Evolutionary conservation across 2,113 vertebrate genomes (phyloP).

Genomic region (Girardinichthys multiradiatus): DNA sequence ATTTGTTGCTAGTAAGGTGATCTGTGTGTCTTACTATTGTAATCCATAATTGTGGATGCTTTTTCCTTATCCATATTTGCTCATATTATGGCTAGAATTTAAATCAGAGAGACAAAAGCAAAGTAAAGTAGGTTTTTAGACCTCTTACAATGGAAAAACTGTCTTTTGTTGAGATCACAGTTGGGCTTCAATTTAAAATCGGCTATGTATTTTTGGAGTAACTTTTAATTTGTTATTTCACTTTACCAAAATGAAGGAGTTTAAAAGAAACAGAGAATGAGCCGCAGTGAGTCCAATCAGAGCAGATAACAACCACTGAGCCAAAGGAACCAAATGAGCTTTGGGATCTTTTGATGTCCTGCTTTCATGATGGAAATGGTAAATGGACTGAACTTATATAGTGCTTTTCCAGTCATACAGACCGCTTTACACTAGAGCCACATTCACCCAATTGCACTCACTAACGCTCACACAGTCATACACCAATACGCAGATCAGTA

Average conservation of each 20-base stretch:
- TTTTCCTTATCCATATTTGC: neutral
- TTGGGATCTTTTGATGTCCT: slow-evolving; percentile 24
- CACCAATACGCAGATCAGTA: no score
- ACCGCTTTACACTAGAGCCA: no score
- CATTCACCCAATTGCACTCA: no score
- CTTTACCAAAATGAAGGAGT: slow-evolving; percentile 17
- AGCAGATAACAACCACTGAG: slow-evolving; percentile 8
- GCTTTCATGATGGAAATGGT: neutral
- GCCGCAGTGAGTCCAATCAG: slow-evolving; percentile 3
- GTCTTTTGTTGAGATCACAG: neutral
- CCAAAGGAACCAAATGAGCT: slow-evolving; percentile 13
- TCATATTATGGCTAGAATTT: neutral
- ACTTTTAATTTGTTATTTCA: slow-evolving; percentile 21
- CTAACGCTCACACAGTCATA: no score
- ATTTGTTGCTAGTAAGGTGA: no score
- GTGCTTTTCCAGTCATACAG: no score
- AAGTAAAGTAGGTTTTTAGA: neutral
- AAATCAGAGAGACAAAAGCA: neutral
- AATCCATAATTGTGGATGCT: neutral
- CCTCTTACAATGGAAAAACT: slow-evolving; percentile 2
- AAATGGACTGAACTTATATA: no score
- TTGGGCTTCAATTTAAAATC: neutral
- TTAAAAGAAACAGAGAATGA: slow-evolving; percentile 2
- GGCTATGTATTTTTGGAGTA: neutral
- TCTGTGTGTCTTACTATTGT: no score